Conservation (phyloP, 2,113 vertebrate species). For the Atlantisia rogersi region DNA sequence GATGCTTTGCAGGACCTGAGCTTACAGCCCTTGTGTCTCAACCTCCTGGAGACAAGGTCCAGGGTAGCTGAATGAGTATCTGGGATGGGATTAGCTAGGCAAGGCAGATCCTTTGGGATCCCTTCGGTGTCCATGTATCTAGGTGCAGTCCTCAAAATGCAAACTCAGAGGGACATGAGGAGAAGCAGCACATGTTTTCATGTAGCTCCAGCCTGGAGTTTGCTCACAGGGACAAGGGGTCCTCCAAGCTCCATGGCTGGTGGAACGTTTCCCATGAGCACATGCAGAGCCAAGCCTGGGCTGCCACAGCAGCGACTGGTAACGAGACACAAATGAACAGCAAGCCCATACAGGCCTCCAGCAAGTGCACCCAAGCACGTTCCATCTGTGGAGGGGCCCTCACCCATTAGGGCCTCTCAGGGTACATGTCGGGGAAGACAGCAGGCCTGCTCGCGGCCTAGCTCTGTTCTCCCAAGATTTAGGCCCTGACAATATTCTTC, state of each 20-base stretch:
- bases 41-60: not conserved
- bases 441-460: too few relatives aligned
- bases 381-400: not conserved
- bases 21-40: not conserved
- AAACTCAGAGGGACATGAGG: not conserved
- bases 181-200: not conserved
- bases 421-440: not conserved
- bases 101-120: not conserved
- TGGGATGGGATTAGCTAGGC: not conserved
- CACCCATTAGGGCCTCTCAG: not conserved
- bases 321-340: not conserved
- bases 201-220: not conserved
- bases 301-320: rapidly evolving
- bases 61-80: not conserved
- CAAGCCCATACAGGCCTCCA: not conserved
- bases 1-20: not conserved
- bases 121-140: not conserved
- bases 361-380: not conserved
- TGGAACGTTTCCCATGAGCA: not conserved
- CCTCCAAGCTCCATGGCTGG: not conserved
- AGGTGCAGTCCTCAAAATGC: not conserved
- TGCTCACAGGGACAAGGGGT: rapidly evolving
- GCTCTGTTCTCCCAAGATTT: too few relatives aligned
- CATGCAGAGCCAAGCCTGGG: not conserved
- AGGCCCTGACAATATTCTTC: too few relatives aligned